A percentile compares a stretch with the other conserved stretches of the same genome.
phyloP scores from a whole-genome alignment of 2,888 invertebrate genomes.

The Lochmaea capreae region DNA sequence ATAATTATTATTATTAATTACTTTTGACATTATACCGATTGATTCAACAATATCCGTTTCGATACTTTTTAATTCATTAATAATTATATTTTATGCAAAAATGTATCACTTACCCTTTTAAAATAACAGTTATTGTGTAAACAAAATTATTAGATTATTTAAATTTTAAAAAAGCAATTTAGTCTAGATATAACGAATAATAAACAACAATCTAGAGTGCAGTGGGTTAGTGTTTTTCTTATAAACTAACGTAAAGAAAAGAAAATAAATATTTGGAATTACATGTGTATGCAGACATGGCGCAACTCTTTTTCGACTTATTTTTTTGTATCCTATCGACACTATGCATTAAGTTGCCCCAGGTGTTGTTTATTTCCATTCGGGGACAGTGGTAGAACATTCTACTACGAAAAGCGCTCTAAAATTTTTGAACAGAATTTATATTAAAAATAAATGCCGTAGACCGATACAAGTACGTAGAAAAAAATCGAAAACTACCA shows the following conservation, averaged over 20 bases:
- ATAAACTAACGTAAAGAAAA: conserved; percentile 28
- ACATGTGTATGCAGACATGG: conserved; percentile 38
- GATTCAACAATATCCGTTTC: no score
- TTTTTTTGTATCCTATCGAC: conserved; percentile 38
- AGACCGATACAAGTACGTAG: no score
- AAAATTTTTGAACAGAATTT: no score
- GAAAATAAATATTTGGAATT: conserved; percentile 44
- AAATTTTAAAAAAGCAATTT: background rate
- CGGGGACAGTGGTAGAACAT: background rate
- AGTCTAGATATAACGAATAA: conserved; percentile 14
- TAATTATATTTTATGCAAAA: no score
- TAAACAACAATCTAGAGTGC: conserved; percentile 28
- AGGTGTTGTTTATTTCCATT: conserved; percentile 45
- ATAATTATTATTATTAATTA: no score
- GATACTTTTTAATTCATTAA: no score
- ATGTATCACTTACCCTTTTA: background rate
- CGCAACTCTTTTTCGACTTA: conserved; percentile 36
- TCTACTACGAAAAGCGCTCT: background rate
- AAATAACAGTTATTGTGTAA: background rate
- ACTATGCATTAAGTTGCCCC: conserved; percentile 51
- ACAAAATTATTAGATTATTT: background rate
- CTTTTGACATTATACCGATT: no score
- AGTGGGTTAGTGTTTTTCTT: conserved; percentile 25
- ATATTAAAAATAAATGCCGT: no score
- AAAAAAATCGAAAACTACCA: no score